Conservation (phyloP, 2,888 invertebrate species). For the Isotomurus palustris region DNA sequence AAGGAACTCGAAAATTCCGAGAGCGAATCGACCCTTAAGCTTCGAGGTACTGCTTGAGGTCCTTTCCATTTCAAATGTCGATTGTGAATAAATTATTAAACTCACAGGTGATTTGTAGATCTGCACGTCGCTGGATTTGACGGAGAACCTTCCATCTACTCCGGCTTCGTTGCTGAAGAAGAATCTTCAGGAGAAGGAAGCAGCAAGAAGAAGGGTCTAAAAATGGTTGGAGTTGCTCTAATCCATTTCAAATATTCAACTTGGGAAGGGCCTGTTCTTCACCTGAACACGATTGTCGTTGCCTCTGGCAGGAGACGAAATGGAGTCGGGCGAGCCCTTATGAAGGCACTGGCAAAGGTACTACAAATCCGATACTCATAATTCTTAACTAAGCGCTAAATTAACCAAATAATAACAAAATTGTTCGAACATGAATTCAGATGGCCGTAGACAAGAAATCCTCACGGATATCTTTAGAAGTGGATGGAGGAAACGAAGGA, state of each 20-base stretch:
- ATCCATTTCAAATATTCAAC: conserved; percentile 81
- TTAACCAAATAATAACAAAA: not conserved
- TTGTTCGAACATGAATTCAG: conserved; percentile 39
- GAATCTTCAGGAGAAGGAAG: conserved; percentile 24
- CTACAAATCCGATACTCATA: too few species aligned
- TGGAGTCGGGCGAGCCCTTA: conserved; percentile 64
- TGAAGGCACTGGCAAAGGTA: conserved; percentile 68
- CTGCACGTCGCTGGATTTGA: conserved; percentile 58
- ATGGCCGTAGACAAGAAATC: conserved; percentile 53
- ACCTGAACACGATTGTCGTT: conserved; percentile 82
- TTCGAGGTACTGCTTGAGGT: too few species aligned
- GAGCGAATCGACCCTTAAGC: too few species aligned
- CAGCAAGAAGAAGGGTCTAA: conserved; percentile 22
- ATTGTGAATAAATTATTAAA: not conserved
- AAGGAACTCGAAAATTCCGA: not conserved
- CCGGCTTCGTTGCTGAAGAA: conserved; percentile 65
- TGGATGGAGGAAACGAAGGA: conserved; percentile 73
- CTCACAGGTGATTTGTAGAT: not conserved
- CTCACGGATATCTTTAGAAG: conserved; percentile 69
- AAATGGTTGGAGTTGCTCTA: conserved; percentile 63
- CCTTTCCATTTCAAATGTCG: too few species aligned
- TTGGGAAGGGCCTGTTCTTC: conserved; percentile 66
- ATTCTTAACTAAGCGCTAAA: too few species aligned
- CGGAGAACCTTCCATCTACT: conserved; percentile 60
- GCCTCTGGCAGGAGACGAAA: conserved; percentile 59